Conservation (phyloP, 2,113 vertebrate species). For the Gorilla gorilla region DNA sequence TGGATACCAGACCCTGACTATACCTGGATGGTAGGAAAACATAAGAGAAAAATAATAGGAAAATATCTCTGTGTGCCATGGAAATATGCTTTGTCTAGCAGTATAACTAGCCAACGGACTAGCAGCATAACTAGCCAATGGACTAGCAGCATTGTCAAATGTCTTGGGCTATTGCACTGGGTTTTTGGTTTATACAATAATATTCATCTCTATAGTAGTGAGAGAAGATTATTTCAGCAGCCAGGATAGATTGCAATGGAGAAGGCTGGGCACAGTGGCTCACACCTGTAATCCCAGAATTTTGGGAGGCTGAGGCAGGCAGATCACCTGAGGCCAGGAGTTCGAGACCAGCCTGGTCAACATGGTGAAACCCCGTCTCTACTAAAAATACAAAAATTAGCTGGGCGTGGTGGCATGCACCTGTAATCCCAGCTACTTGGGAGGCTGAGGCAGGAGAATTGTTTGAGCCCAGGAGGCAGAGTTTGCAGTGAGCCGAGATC, state of each 20-base stretch:
- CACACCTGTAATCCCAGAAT: no score
- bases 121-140: neutral
- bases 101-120: neutral
- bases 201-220: neutral
- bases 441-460: no score
- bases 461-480: no score
- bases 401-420: no score
- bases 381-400: no score
- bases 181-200: neutral
- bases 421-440: no score
- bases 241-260: neutral
- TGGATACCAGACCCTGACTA: neutral
- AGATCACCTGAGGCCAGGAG: no score
- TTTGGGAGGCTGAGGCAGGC: no score
- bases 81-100: neutral
- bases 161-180: neutral
- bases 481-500: no score
- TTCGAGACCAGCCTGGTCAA: no score
- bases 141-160: neutral
- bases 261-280: no score
- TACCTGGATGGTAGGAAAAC: neutral
- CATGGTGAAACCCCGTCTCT: no score
- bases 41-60: neutral
- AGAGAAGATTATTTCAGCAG: neutral
- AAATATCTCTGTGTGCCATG: neutral